These are phyloP conservation scores for Euwallacea fornicatus DNA, from an alignment of 1,140 invertebrate species.

Conservation along the genomic window DNA sequence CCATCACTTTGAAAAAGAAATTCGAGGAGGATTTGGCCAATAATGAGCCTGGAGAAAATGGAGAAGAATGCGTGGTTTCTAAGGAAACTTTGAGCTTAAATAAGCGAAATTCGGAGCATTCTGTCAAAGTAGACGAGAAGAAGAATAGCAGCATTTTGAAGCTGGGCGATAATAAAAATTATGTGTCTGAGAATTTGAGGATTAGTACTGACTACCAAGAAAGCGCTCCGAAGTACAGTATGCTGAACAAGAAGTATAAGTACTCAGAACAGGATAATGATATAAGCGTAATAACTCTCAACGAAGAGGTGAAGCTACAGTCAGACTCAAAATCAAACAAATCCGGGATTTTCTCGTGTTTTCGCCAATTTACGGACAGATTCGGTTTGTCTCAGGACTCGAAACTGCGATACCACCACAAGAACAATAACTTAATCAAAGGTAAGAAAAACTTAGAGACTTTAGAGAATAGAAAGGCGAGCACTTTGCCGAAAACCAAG, in stretches of 20 bases:
- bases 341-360: constrained; percentile 46
- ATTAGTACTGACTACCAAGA: constrained; percentile 32
- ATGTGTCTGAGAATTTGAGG: constrained; percentile 39
- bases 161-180: constrained; percentile 40
- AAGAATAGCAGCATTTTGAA: constrained; percentile 47
- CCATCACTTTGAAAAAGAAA: constrained; percentile 46
- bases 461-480: constrained; percentile 44
- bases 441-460: constrained; percentile 42
- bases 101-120: constrained; percentile 51
- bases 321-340: constrained; percentile 41
- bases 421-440: constrained; percentile 43
- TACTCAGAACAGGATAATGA: constrained; percentile 34
- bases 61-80: constrained; percentile 46
- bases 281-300: constrained; percentile 44
- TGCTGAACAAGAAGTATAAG: constrained; percentile 28
- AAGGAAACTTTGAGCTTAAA: constrained; percentile 52
- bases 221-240: constrained; percentile 19
- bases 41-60: constrained; percentile 30
- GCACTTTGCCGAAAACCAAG: constrained; percentile 50
- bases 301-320: constrained; percentile 40
- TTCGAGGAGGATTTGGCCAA: constrained; percentile 39
- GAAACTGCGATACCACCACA: constrained; percentile 40
- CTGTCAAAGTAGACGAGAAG: constrained; percentile 48
- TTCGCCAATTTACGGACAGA: constrained; percentile 51
- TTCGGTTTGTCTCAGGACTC: constrained; percentile 48